phyloP scores from a whole-genome alignment of 1,140 invertebrate species.

The Danaus melanippus region DNA sequence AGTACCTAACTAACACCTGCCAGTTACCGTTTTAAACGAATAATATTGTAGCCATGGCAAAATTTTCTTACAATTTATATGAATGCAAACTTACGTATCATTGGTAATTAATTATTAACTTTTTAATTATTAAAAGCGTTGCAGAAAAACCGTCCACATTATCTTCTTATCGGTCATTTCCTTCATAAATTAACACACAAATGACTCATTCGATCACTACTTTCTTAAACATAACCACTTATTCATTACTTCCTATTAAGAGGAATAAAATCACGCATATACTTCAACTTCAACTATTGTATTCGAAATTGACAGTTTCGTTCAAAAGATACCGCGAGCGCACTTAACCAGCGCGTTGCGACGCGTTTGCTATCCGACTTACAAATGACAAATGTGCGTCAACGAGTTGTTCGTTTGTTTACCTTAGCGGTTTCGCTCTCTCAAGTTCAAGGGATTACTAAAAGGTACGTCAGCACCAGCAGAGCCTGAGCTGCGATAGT shows the following conservation, averaged over 20 bases:
- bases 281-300: slow-evolving; percentile 1
- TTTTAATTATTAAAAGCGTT: neutral
- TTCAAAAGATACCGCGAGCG: slow-evolving; percentile 22
- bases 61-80: no score
- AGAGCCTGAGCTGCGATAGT: slow-evolving; percentile 22
- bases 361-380: slow-evolving; percentile 40
- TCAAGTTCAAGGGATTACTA: slow-evolving; percentile 65
- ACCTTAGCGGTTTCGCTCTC: slow-evolving; percentile 48
- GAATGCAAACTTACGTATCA: no score
- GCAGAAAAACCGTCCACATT: slow-evolving; percentile 4
- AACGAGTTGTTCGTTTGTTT: slow-evolving; percentile 61
- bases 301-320: slow-evolving; percentile 18
- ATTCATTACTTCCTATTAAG: neutral
- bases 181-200: slow-evolving; percentile 17
- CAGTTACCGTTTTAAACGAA: no score
- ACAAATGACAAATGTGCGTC: slow-evolving; percentile 65
- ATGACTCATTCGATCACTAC: slow-evolving; percentile 3
- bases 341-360: slow-evolving; percentile 34
- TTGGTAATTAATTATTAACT: no score
- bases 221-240: slow-evolving; percentile 12
- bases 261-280: slow-evolving; percentile 3
- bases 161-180: slow-evolving; percentile 21
- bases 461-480: slow-evolving; percentile 29
- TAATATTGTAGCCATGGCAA: no score
- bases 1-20: no score